Conservation (phyloP, 2,888 invertebrate species). For the Zygaena filipendulae region DNA sequence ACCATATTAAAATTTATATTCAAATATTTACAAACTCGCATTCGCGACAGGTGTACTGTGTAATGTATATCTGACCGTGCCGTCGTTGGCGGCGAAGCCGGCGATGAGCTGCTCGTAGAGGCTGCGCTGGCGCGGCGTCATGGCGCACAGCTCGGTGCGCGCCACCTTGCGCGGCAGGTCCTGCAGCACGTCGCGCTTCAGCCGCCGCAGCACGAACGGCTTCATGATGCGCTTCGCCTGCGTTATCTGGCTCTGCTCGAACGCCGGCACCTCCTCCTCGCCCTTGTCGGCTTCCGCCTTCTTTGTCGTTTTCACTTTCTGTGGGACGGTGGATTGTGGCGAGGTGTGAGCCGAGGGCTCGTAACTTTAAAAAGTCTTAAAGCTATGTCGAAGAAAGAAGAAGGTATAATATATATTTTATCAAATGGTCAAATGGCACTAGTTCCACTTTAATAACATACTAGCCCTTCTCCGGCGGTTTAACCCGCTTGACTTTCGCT, state of each 20-base stretch:
- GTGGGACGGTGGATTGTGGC: too few relatives aligned
- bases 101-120: constrained; percentile 81
- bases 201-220: constrained; percentile 90
- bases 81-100: constrained; percentile 72
- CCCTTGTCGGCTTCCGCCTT: constrained; percentile 42
- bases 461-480: too few relatives aligned
- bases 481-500: too few relatives aligned
- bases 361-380: too few relatives aligned
- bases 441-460: too few relatives aligned
- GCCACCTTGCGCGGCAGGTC: constrained; percentile 89
- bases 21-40: too few relatives aligned
- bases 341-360: too few relatives aligned
- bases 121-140: constrained; percentile 78
- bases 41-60: too few relatives aligned
- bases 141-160: constrained; percentile 67
- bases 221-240: constrained; percentile 97
- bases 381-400: not conserved
- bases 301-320: constrained; percentile 68
- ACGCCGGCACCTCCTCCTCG: constrained; percentile 76
- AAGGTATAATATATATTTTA: not conserved
- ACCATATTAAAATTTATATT: too few relatives aligned
- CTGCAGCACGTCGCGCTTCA: constrained; percentile 87
- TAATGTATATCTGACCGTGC: too few relatives aligned
- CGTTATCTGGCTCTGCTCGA: constrained; percentile 89
- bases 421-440: too few relatives aligned